Base-by-base conservation (phyloP, 1,140 invertebrate species). In the Drosophila sechellia region DNA sequence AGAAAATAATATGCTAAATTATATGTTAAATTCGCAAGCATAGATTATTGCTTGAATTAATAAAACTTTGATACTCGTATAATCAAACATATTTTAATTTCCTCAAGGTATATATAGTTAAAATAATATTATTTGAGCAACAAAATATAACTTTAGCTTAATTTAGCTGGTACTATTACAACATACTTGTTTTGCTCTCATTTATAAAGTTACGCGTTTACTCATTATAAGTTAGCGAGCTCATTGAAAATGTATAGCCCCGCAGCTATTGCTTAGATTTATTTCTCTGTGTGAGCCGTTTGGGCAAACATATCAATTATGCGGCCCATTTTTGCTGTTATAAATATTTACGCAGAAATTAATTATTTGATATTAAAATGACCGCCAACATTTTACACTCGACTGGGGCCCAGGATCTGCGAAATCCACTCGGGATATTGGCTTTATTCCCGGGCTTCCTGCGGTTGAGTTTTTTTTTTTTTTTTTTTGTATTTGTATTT, bases 311-410 rank as follows among this genome's bases (percentile, higher is more conserved):
- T 74, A 80, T 89, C 84, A 89, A 89, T 89, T 89, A 90, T 89
- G 80, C 77, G 79, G 77, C 85, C 84, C 83, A 89, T 89, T 89
- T 83, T 73, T 84, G 79, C 84, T 84, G 79, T 57, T 84, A 89
- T 89, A 89, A 89, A 89, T 89, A 89, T 89, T 89, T 89, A 66
- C 80, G 74, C 87, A 75, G 84, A 83, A 89, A 89, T 89, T 89
- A 89, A 89, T 89, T 89, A 89, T 89, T 90, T 89, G 63, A 89
- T 89, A 89, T 89, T 89, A 89, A 89, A 89, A 89, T 89, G 85
- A 89, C 84, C 84, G 84, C 84, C 89, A 89, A 90, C 84, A 89
- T 90, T 89, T 89, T 74, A 84, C 87, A 87, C 68, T 73, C 80
- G 79, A 84, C 31, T 68, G 75, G 39, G 71, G 61, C 40, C 54